Percentiles rank a stretch among this genome's conserved stretches.
These are phyloP conservation scores for Rhea pennata DNA, from an alignment of 2,113 vertebrate species.

Conservation along the genomic window DNA sequence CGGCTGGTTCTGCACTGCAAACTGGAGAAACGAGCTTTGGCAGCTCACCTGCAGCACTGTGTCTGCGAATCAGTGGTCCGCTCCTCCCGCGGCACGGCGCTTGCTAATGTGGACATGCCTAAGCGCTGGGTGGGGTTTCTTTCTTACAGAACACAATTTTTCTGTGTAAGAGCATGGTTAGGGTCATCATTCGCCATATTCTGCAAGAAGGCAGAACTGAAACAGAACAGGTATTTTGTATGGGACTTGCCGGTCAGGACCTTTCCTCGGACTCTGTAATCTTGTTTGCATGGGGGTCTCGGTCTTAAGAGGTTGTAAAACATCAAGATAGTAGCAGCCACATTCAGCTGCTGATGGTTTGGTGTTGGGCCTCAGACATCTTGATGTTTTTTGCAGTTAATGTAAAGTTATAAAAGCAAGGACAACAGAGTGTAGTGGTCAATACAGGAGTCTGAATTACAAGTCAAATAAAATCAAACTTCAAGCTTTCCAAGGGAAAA, in stretches of 20 bases:
- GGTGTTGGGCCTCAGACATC: background rate
- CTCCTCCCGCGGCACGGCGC: no score
- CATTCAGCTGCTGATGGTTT: background rate
- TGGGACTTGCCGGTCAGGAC: background rate
- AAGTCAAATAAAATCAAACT: background rate
- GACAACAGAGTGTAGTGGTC: background rate
- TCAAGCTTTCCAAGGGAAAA: background rate
- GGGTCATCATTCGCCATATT: no score
- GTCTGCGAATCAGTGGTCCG: no score
- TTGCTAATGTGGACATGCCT: no score
- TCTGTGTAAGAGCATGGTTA: no score
- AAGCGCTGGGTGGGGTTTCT: no score
- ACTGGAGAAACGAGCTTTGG: no score
- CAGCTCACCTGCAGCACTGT: no score
- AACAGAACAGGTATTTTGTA: no score
- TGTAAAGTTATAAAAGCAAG: background rate
- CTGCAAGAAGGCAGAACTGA: no score
- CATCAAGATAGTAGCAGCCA: rapidly evolving
- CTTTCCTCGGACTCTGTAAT: rapidly evolving
- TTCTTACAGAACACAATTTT: no score
- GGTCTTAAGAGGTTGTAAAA: background rate
- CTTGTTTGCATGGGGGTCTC: rapidly evolving
- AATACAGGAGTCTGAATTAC: rapidly evolving
- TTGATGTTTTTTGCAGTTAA: background rate
- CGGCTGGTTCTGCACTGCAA: no score